A percentile compares a stretch with the other conserved stretches of the same genome.
Evolutionary conservation across 2,797 vertebrate genomes (phyloP).

Genomic region (Chelidonichthys spinosus): DNA sequence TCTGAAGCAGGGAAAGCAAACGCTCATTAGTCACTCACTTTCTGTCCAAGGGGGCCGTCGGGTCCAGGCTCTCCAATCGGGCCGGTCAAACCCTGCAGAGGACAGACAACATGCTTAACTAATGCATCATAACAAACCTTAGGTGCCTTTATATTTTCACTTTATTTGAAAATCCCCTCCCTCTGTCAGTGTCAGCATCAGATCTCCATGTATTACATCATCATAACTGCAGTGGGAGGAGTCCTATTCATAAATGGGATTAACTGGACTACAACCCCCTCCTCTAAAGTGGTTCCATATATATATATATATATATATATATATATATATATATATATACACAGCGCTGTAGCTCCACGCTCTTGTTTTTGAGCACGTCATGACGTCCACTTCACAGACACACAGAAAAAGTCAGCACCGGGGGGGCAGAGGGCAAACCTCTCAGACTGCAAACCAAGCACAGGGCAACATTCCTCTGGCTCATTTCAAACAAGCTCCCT

Average conservation of each 20-base stretch:
- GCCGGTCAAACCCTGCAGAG: constrained; percentile 92
- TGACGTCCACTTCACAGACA: constrained; percentile 35
- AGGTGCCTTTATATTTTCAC: neutral
- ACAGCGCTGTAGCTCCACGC: constrained; percentile 5
- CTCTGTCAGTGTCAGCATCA: constrained; percentile 4
- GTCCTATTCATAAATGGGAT: constrained; percentile 40
- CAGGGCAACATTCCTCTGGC: constrained; percentile 70
- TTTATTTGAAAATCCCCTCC: neutral
- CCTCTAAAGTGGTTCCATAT: constrained; percentile 15
- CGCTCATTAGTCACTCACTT: constrained; percentile 87
- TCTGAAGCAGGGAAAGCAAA: constrained; percentile 65
- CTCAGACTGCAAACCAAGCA: constrained; percentile 53
- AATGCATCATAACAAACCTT: constrained; percentile 43
- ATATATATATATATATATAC: constrained; percentile 32
- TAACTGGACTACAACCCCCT: constrained; percentile 21
- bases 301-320: constrained; percentile 39
- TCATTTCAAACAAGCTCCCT: constrained; percentile 74
- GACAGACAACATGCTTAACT: constrained; percentile 52
- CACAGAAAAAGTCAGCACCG: constrained; percentile 44
- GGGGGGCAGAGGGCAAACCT: constrained; percentile 67
- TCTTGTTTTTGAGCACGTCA: neutral
- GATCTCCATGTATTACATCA: constrained; percentile 37
- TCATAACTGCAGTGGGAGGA: constrained; percentile 54
- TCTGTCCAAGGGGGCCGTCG: constrained; percentile 90
- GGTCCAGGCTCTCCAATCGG: constrained; percentile 90